Base-by-base conservation (phyloP, 2,888 invertebrate species). In the Cyclophora punctaria region DNA sequence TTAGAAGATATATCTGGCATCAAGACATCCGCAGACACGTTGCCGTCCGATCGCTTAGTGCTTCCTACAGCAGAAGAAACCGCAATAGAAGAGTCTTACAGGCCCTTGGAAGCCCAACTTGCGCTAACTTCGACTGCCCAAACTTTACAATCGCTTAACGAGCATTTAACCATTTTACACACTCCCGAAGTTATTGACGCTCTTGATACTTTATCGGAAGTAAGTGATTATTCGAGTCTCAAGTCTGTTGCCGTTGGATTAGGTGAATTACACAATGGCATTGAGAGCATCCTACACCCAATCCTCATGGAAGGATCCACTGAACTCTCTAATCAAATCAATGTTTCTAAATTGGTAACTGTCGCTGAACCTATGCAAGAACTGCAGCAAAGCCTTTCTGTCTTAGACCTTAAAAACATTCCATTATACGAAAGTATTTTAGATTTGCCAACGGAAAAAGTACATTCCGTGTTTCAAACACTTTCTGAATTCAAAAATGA, bases 1-100 rank as follows among this genome's bases (percentile, higher is more conserved):
- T 80, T 91, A 48, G 90, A 90, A 58, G 90, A 91, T 60, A 77
- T 91, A 56, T 90, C 92, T 0, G 90, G 85, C 3, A 80, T 92
- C 20, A 90, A 90, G 73, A 90, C 90, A 1, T 80, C 82, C 41
- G 89, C 90, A 3, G 89, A 90, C 37, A 75, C 83, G n/a, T 62
- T 90, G 44, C 74, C 77, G 35, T 72, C 73, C 34, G 83, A 86
- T 52, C 64, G 69, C 52, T 63, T 89, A 44, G 58, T 78, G 54
- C 73, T 75, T 55, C 82, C 78, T 43, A 66, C 63, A 49, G 71
- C 73, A 44, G 71, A 73, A 64, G 76, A 78, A 69, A 71, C 63
- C 35, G 59, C 60, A 1, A 52, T 70, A 41, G 71, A 75, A 49
- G 68, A 73, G 45, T 59, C 64, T 5, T 33, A 73, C 34, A 59